Conservation (phyloP, 1,140 invertebrate genomes). For the Mya arenaria region DNA sequence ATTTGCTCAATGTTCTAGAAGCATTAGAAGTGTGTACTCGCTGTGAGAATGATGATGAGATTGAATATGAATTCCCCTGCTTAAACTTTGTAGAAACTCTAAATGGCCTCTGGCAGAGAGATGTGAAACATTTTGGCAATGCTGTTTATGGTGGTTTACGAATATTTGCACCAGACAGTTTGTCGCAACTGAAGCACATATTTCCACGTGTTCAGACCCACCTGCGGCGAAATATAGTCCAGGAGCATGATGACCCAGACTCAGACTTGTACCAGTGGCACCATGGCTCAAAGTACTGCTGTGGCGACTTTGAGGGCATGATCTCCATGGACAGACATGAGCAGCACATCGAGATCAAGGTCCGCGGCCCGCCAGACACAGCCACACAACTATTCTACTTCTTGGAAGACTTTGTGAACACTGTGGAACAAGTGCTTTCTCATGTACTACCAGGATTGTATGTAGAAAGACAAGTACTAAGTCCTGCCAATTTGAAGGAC, state of each 20-base stretch:
- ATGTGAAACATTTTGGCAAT: conserved; percentile 83
- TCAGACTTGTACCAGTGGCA: conserved; percentile 91
- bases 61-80: conserved; percentile 92
- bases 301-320: conserved; percentile 88
- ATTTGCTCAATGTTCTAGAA: conserved; percentile 77
- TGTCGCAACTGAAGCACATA: conserved; percentile 85
- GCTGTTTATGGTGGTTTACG: conserved; percentile 87
- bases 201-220: conserved; percentile 89
- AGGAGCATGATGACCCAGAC: conserved; percentile 83
- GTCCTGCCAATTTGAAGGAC: conserved; percentile 83
- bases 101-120: conserved; percentile 88
- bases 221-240: conserved; percentile 84
- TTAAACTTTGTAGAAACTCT: conserved; percentile 89
- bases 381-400: conserved; percentile 85
- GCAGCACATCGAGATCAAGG: conserved; percentile 85
- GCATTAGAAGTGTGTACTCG: conserved; percentile 88
- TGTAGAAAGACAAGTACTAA: conserved; percentile 86
- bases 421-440: conserved; percentile 86
- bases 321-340: conserved; percentile 85
- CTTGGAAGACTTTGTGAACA: conserved; percentile 88
- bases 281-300: conserved; percentile 89
- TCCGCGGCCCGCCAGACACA: conserved; percentile 85
- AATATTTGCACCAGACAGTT: conserved; percentile 83
- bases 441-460: conserved; percentile 87
- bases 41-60: conserved; percentile 88